Base-by-base conservation (phyloP, 2,888 invertebrate genomes). In the Apodemia mormo region DNA sequence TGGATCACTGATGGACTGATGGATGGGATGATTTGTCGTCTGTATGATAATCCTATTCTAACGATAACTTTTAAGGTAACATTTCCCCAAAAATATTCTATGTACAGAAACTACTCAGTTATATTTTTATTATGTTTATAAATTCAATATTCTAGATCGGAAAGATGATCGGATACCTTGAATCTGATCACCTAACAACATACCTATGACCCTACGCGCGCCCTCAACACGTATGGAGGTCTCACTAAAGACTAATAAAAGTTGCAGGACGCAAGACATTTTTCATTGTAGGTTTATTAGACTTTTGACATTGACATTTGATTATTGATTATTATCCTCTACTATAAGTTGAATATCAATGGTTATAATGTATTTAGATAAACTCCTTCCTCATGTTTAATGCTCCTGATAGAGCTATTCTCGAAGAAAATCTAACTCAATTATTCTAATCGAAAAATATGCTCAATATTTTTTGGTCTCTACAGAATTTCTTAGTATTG, bases 171-270 rank as follows among this genome's bases (percentile, higher is more conserved):
- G 22, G 22, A 22, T 22, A 22, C 90, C 87, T 89, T 85, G 78
- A 82, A 85, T 84, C 77, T 77, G 67, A 54, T 56, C 72, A 73
- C 67, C 68, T 74, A 72, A 72, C 72, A 73, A 76, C 68, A 71
- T 72, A 76, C 86, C 84, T 88, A 83, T 86, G 88, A 86, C 86
- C 86, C 88, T 87, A 79, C 79, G 80, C 79, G 81, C 83, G 90
- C 87, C 87, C 89, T 89, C 83, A 84, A 85, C 82, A 85, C 90
- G 92, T 90, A 89, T 85, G 89, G 86, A 91, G 89, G 89, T 82
- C 86, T 82, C 71, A 65, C 65, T 74, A 77, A 80, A 79, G 78
- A 81, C 80, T 82, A 76, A 74, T 78, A 77, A 74, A 73, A 72
- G 45, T 70, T 70, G 70, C 74, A 71, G 71, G 82, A 78, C 79